Evolutionary conservation across 2,797 vertebrate genomes (phyloP).

Genomic region (Menidia menidia): DNA sequence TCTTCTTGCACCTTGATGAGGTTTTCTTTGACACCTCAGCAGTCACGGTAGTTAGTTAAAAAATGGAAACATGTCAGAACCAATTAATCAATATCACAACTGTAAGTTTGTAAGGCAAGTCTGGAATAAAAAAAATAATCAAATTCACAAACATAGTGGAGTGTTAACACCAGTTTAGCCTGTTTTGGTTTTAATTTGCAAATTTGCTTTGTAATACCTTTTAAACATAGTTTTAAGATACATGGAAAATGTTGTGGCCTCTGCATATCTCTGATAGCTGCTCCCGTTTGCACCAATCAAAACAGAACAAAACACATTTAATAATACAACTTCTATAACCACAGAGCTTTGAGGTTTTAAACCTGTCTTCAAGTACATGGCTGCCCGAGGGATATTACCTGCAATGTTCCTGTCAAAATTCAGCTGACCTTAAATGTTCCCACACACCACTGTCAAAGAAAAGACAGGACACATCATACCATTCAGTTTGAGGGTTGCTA

Average conservation of each 20-base stretch:
- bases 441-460: neutral
- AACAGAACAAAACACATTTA: neutral
- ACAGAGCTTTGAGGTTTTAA: conserved; percentile 8
- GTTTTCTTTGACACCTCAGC: too few relatives aligned
- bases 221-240: too few relatives aligned
- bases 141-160: too few relatives aligned
- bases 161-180: too few relatives aligned
- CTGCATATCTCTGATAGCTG: neutral
- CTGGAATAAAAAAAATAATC: too few relatives aligned
- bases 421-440: conserved; percentile 21
- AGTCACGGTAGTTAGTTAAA: too few relatives aligned
- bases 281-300: neutral
- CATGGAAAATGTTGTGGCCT: neutral
- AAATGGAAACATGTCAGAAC: too few relatives aligned
- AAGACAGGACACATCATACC: conserved; percentile 7
- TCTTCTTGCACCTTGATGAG: too few relatives aligned
- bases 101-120: too few relatives aligned
- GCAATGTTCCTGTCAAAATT: conserved; percentile 31
- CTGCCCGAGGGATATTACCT: conserved; percentile 13
- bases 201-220: too few relatives aligned
- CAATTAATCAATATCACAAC: too few relatives aligned
- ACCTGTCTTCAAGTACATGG: conserved; percentile 12
- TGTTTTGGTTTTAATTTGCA: too few relatives aligned
- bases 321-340: neutral
- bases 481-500: conserved; percentile 30